A percentile compares a stretch with the other conserved stretches of the same genome.
Evolutionary conservation across 2,888 invertebrate genomes (phyloP).

Genomic region (Formica aserva): DNA sequence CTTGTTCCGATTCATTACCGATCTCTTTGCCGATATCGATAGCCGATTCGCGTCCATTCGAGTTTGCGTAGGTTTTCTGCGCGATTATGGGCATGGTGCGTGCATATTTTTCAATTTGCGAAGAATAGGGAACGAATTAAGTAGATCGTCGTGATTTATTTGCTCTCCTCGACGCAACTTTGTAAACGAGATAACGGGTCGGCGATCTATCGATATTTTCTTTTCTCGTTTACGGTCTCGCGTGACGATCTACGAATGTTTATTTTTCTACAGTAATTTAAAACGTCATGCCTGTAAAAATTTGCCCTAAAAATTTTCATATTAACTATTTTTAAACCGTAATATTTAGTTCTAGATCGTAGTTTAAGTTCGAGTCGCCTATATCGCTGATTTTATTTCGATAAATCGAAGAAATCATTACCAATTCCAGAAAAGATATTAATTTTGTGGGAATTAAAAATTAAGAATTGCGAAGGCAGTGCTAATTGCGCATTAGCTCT

Average conservation of each 20-base stretch:
- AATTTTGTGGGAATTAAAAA: conserved; percentile 25
- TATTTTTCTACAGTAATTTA: neutral
- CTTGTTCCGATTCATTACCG: conserved; percentile 79
- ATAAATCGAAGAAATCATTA: neutral
- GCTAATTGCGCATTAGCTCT: conserved; percentile 38
- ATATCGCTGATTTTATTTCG: neutral
- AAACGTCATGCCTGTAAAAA: neutral
- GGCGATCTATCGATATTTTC: neutral
- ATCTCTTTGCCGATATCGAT: conserved; percentile 72
- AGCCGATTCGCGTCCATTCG: conserved; percentile 58
- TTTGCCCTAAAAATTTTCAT: no score
- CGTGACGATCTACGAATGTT: neutral
- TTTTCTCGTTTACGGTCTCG: neutral
- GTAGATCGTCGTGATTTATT: conserved; percentile 34
- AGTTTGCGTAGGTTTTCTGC: neutral
- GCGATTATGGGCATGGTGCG: conserved; percentile 12
- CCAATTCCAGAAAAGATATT: conserved; percentile 15
- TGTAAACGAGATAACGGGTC: neutral
- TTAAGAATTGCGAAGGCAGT: conserved; percentile 28
- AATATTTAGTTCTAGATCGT: neutral
- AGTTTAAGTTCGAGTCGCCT: neutral
- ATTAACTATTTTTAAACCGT: neutral
- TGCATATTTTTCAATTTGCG: conserved; percentile 3
- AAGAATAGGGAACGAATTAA: conserved; percentile 3
- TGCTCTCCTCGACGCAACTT: neutral